phyloP scores from a whole-genome alignment of 2,888 invertebrate genomes.

The Melanophora roralis region DNA sequence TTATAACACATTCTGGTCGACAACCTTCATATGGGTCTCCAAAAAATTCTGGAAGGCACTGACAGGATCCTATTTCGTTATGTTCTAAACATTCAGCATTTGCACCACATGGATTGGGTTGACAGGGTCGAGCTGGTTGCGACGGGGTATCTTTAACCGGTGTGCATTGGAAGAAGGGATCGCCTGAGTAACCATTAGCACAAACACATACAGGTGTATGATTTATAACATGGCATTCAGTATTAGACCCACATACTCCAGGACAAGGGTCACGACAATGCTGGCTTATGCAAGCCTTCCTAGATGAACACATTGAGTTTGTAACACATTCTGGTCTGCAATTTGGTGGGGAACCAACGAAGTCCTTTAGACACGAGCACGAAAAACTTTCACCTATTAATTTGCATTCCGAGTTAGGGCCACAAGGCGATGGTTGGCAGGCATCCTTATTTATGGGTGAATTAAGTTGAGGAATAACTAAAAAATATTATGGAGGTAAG shows the following conservation, averaged over 20 bases:
- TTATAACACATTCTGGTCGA: slow-evolving; percentile 85
- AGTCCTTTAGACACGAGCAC: slow-evolving; percentile 84
- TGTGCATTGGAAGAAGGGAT: slow-evolving; percentile 78
- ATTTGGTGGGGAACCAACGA: slow-evolving; percentile 85
- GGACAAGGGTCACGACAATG: slow-evolving; percentile 86
- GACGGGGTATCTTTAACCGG: slow-evolving; percentile 67
- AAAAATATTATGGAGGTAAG: neutral
- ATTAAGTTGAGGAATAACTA: slow-evolving; percentile 69
- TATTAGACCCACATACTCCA: slow-evolving; percentile 82
- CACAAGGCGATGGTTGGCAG: slow-evolving; percentile 88
- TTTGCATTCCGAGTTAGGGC: slow-evolving; percentile 85
- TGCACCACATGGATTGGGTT: slow-evolving; percentile 86
- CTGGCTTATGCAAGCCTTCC: slow-evolving; percentile 85
- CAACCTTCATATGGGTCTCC: slow-evolving; percentile 89
- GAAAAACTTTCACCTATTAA: slow-evolving; percentile 82
- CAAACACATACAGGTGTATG: slow-evolving; percentile 82
- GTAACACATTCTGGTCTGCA: slow-evolving; percentile 89
- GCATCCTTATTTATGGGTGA: slow-evolving; percentile 78
- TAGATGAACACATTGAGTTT: slow-evolving; percentile 85
- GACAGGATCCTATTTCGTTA: slow-evolving; percentile 82
- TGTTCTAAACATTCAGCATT: slow-evolving; percentile 84
- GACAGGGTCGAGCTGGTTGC: slow-evolving; percentile 79
- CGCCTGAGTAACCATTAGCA: slow-evolving; percentile 79
- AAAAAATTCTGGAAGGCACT: slow-evolving; percentile 83
- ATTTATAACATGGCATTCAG: slow-evolving; percentile 80